phyloP scores from a whole-genome alignment of 2,888 invertebrate genomes.

The Tenthredo notha region DNA sequence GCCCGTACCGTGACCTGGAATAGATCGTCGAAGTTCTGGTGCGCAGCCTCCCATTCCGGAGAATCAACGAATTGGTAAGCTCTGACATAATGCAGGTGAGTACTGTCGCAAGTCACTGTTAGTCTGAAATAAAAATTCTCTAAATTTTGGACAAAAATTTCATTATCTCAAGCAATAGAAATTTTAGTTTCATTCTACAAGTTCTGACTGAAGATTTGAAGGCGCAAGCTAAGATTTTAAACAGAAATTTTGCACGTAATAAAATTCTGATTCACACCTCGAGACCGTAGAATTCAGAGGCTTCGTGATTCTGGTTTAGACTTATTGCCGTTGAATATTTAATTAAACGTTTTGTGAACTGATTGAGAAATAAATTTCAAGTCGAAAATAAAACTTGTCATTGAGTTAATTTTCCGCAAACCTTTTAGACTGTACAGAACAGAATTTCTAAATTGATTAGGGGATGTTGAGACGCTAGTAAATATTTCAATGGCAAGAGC shows the following conservation, averaged over 20 bases:
- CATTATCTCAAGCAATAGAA: not conserved
- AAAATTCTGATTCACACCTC: no score
- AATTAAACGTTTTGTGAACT: no score
- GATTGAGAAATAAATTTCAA: no score
- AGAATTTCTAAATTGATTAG: not conserved
- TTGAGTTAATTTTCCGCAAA: not conserved
- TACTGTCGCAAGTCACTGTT: slow-evolving; percentile 90
- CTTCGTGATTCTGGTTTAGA: no score
- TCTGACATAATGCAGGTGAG: slow-evolving; percentile 90
- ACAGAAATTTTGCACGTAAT: no score
- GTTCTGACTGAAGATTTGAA: not conserved
- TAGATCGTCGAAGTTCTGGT: slow-evolving; percentile 88
- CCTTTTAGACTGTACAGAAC: no score
- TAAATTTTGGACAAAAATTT: not conserved
- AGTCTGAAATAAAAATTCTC: slow-evolving; percentile 80
- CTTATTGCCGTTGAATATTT: no score
- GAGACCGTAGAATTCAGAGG: no score
- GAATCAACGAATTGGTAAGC: slow-evolving; percentile 93
- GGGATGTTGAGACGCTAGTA: not conserved
- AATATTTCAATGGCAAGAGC: no score
- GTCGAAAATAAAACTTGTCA: no score
- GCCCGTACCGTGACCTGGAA: slow-evolving; percentile 87
- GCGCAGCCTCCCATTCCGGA: slow-evolving; percentile 93
- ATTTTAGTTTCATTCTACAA: no score
- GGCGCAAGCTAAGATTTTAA: no score